Evolutionary conservation across 2,888 invertebrate species (phyloP), one percentile per base, ranked within the genome.

Genomic region (Drosophila colorata): DNA sequence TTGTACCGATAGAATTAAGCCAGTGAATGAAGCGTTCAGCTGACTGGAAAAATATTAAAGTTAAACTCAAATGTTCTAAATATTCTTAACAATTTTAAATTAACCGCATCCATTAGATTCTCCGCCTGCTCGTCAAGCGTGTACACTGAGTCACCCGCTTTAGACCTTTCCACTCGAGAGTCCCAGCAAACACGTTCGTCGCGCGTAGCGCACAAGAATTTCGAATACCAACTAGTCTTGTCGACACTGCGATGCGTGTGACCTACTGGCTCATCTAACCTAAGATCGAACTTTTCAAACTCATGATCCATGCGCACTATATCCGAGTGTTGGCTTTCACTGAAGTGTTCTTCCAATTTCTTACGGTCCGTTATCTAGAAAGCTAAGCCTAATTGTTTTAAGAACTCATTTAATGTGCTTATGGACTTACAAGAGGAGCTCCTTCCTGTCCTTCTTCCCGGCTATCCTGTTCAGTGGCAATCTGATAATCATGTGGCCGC

Each of bases 111-210:
- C 91, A 92, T 92, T 0, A 92, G 69, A 40, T 90, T 83, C 51
- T 92, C 92, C 0, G 92, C 92, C 58, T 92, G 92, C 38, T 92
- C 92, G 28, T 91, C 92, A 0, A 92, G 63, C 0, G 77, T 86
- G 9, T 69, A 70, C 1, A 53, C 35, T 0, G 57, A 38, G n/a
- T 66, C 77, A 13, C 61, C 69, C 5, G 67, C 67, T 44, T 90
- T 78, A 13, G 92, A 90, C 9, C 91, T 81, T 74, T 91, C 92
- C 0, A 86, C 65, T 0, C 71, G 61, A 0, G 92, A 88, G 14
- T 90, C 80, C 92, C 92, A 92, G 59, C 85, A 83, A 0, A 92
- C 77, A 2, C 92, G 89, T 16, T 91, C 90, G 13, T 89, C 90
- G 1, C 90, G 88, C 6, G 70, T 67, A 2, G 83, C 80, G 33